phyloP scores from a whole-genome alignment of 1,140 invertebrate species.

The Apis cerana region DNA sequence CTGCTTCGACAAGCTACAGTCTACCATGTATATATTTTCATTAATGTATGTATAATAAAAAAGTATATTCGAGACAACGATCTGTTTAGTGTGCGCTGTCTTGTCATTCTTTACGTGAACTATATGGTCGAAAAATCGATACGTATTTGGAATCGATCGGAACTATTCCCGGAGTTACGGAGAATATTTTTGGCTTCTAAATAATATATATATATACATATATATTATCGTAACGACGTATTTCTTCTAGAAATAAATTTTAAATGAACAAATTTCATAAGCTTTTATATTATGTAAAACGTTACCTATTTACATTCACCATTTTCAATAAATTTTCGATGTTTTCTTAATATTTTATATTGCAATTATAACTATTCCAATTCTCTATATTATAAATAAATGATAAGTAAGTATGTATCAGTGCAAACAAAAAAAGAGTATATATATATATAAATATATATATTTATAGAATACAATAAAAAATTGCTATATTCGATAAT shows the following conservation, averaged over 20 bases:
- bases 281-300: constrained; percentile 13
- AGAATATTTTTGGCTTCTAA: constrained; percentile 45
- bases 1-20: constrained; percentile 79
- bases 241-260: constrained; percentile 39
- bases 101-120: not conserved
- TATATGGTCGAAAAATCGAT: constrained; percentile 1
- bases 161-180: not conserved
- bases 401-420: no score
- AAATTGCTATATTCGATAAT: not conserved
- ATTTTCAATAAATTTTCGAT: constrained; percentile 37
- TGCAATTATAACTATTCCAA: not conserved
- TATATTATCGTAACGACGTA: constrained; percentile 18
- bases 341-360: not conserved
- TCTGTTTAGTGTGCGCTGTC: constrained; percentile 29
- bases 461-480: not conserved
- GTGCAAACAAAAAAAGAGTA: not conserved
- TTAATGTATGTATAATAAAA: constrained; percentile 80
- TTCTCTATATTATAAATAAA: not conserved
- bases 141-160: constrained; percentile 11
- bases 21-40: constrained; percentile 82
- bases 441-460: no score
- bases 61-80: constrained; percentile 73
- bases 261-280: constrained; percentile 9
- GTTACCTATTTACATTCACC: constrained; percentile 9
- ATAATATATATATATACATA: constrained; percentile 16